Percentiles rank a stretch among this genome's conserved stretches.
Evolutionary conservation across 2,113 vertebrate genomes (phyloP).

Genomic region (Bujurquina vittata): DNA sequence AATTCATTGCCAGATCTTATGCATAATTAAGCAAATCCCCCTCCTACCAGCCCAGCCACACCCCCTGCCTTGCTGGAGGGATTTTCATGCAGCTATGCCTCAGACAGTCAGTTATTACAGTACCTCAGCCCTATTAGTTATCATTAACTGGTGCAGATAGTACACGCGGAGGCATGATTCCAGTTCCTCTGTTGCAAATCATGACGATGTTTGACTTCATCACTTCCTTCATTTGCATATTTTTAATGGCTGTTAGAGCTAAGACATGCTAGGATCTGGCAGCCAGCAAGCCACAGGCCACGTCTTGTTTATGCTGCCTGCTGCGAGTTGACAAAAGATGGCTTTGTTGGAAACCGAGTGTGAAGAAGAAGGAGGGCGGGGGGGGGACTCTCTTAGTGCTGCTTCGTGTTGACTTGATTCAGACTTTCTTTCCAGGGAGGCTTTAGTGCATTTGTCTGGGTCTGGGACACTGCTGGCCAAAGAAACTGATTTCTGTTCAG

Average conservation of each 20-base stretch:
- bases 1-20: constrained; percentile 71
- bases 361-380: accelerated
- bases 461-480: not conserved
- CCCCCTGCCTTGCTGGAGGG: constrained; percentile 30
- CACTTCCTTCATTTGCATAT: constrained; percentile 48
- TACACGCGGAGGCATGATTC: not conserved
- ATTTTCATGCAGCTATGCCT: constrained; percentile 48
- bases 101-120: constrained; percentile 38
- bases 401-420: constrained; percentile 21
- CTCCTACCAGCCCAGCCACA: constrained; percentile 25
- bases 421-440: not conserved
- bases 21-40: constrained; percentile 76
- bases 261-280: constrained; percentile 17
- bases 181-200: constrained; percentile 12
- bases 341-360: constrained; percentile 53
- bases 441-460: constrained; percentile 2
- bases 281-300: constrained; percentile 39
- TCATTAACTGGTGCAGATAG: constrained; percentile 6
- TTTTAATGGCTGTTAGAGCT: constrained; percentile 25
- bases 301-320: constrained; percentile 45
- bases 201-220: constrained; percentile 14
- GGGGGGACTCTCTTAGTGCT: constrained; percentile 18
- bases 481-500: constrained; percentile 5
- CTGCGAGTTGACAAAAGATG: constrained; percentile 62
- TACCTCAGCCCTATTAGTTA: constrained; percentile 27